A percentile compares a stretch with the other conserved stretches of the same genome.
Evolutionary conservation across 1,140 invertebrate genomes (phyloP).

Genomic region (Hyphantria cunea): DNA sequence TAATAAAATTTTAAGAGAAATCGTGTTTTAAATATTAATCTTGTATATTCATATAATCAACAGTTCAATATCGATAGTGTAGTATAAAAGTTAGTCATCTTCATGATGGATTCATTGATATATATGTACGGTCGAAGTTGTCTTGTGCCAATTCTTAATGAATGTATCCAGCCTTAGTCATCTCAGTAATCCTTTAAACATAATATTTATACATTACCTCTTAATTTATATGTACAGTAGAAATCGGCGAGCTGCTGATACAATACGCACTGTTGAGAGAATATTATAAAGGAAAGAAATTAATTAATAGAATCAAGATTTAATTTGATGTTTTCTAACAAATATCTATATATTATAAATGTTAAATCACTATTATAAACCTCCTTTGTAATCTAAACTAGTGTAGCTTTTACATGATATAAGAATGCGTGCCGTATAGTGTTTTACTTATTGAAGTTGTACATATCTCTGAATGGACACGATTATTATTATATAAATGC

Average conservation of each 20-base stretch:
- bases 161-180: slow-evolving; percentile 34
- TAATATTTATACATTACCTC: neutral
- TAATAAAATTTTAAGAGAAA: slow-evolving; percentile 5
- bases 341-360: too few relatives aligned
- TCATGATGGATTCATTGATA: slow-evolving; percentile 6
- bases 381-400: slow-evolving; percentile 28
- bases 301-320: too few relatives aligned
- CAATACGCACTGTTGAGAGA: too few relatives aligned
- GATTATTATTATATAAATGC: slow-evolving; percentile 56
- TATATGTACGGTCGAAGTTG: slow-evolving; percentile 41
- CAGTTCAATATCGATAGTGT: neutral
- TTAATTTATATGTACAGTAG: neutral
- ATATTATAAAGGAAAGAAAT: neutral
- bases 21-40: neutral
- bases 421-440: slow-evolving; percentile 31
- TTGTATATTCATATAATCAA: neutral
- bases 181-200: slow-evolving; percentile 4
- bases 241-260: too few relatives aligned
- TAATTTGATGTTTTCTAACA: too few relatives aligned
- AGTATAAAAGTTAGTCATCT: neutral
- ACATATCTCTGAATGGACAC: slow-evolving; percentile 64
- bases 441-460: slow-evolving; percentile 47
- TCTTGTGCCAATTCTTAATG: slow-evolving; percentile 60
- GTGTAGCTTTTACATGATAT: slow-evolving; percentile 54
- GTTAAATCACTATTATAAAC: too few relatives aligned